A percentile compares a stretch with the other conserved stretches of the same genome.
These are phyloP conservation scores for Marisa cornuarietis DNA, from an alignment of 1,140 invertebrate species.

Conservation along the genomic window DNA sequence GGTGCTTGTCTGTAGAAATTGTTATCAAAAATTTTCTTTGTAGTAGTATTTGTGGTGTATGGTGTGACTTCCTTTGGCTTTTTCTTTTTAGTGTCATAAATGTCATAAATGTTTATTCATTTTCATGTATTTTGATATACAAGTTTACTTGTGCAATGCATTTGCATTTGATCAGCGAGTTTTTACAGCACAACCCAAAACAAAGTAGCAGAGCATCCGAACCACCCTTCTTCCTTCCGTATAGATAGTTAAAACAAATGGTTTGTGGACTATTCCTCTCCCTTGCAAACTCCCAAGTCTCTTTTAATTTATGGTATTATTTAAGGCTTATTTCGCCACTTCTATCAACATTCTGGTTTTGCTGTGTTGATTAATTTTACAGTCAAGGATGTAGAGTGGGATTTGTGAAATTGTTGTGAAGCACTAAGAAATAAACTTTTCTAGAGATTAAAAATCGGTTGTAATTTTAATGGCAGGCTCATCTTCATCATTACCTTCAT, in stretches of 20 bases:
- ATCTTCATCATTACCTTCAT: slow-evolving; percentile 65
- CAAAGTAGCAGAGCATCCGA: too few relatives aligned
- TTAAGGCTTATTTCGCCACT: background rate
- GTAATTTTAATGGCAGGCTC: slow-evolving; percentile 52
- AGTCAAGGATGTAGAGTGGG: background rate
- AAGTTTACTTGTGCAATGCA: background rate
- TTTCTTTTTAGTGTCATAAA: background rate
- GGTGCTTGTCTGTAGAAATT: too few relatives aligned
- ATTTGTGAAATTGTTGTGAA: background rate
- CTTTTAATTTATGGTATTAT: background rate
- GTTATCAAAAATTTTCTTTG: too few relatives aligned
- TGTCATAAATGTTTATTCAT: background rate
- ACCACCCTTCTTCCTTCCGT: too few relatives aligned
- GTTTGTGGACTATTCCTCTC: background rate
- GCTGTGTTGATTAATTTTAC: background rate
- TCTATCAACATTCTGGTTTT: background rate
- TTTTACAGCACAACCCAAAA: too few relatives aligned
- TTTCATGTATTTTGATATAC: background rate
- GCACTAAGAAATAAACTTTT: too few relatives aligned
- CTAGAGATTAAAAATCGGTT: background rate
- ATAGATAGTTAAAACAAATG: background rate
- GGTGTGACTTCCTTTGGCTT: too few relatives aligned
- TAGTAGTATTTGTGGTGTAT: too few relatives aligned
- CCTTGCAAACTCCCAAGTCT: background rate
- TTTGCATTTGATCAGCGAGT: too few relatives aligned